phyloP scores from a whole-genome alignment of 2,888 invertebrate species.

The Tachystola acroxantha region DNA sequence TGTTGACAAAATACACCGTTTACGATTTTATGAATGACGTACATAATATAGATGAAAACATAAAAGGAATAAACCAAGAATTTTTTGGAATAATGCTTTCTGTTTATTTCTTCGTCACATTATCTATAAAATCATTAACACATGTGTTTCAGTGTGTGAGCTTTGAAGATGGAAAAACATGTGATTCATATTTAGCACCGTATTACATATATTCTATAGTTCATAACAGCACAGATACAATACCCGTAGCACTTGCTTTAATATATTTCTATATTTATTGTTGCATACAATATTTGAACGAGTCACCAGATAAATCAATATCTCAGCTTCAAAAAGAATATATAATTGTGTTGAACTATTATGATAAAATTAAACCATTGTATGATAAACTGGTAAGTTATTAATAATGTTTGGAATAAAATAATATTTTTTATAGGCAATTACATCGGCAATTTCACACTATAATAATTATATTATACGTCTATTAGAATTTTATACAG shows the following conservation, averaged over 20 bases:
- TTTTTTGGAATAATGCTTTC: background rate
- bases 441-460: too few species aligned
- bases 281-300: background rate
- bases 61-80: background rate
- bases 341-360: background rate
- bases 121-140: too few species aligned
- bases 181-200: too few species aligned
- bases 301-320: background rate
- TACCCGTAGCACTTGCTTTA: background rate
- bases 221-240: too few species aligned
- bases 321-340: background rate
- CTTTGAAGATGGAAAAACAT: background rate
- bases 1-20: background rate
- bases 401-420: too few species aligned
- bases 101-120: background rate
- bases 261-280: background rate
- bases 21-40: background rate
- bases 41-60: too few species aligned
- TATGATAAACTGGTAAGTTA: background rate
- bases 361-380: background rate
- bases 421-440: too few species aligned
- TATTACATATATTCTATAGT: background rate
- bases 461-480: too few species aligned
- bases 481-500: too few species aligned
- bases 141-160: too few species aligned